A percentile compares a stretch with the other conserved stretches of the same genome.
phyloP scores from a whole-genome alignment of 2,113 vertebrate species.

The Pseudorectes ferrugineus region DNA sequence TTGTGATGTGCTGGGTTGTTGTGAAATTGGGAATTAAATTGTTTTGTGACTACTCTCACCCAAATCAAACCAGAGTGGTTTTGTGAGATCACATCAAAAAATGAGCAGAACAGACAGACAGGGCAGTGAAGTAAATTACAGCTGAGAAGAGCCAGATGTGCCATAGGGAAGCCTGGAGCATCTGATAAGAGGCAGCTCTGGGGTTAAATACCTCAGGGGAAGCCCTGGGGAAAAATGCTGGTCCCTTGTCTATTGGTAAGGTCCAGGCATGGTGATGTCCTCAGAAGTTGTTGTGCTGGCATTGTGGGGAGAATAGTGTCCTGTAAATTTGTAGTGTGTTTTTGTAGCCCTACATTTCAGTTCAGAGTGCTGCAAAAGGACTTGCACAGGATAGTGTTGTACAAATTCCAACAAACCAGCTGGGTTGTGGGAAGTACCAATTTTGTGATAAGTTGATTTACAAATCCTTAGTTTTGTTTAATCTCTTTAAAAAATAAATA shows the following conservation, averaged over 20 bases:
- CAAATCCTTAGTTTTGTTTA: background rate
- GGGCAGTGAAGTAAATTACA: background rate
- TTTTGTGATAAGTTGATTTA: background rate
- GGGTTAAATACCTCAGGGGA: background rate
- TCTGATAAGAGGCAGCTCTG: background rate
- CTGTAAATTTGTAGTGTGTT: background rate
- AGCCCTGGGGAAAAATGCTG: background rate
- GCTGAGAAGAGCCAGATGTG: background rate
- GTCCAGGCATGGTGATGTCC: background rate
- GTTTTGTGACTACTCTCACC: background rate
- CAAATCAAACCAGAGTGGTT: background rate
- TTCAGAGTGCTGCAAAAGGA: background rate
- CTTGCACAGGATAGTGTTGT: background rate
- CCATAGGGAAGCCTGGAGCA: background rate
- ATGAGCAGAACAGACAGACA: background rate
- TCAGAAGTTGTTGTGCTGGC: background rate
- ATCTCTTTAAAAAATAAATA: background rate
- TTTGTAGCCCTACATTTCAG: background rate
- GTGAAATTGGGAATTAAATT: background rate
- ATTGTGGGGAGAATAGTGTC: background rate
- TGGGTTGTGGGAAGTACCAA: background rate
- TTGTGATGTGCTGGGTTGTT: background rate
- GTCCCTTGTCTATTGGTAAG: background rate
- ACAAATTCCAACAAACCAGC: background rate
- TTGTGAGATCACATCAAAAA: background rate